These are phyloP conservation scores for Bombus ignitus DNA, from an alignment of 1,140 invertebrate genomes.

Conservation along the genomic window DNA sequence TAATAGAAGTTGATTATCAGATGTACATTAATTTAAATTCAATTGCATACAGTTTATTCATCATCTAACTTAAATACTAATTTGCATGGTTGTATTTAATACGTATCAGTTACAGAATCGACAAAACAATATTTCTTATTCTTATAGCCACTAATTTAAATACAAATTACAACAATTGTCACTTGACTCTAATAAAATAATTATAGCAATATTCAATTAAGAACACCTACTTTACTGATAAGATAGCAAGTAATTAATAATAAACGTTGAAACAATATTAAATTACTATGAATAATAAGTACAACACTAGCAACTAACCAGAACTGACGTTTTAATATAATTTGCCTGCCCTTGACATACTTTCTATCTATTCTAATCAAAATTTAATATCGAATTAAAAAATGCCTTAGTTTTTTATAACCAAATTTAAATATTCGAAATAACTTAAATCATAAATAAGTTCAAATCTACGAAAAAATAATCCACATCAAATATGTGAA, in stretches of 20 bases:
- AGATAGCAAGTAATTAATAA: neutral
- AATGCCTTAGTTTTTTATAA: neutral
- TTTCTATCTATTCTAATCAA: slow-evolving; percentile 23
- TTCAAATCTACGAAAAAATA: no score
- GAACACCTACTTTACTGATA: neutral
- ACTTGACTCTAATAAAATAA: neutral
- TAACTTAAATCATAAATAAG: no score
- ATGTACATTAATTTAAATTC: neutral
- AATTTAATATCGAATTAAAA: neutral
- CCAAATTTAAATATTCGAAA: no score
- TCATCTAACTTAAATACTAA: neutral
- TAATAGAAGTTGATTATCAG: neutral
- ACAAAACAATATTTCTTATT: neutral
- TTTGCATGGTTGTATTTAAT: neutral
- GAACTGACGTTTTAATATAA: slow-evolving; percentile 52
- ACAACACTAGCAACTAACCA: slow-evolving; percentile 30
- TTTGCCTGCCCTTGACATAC: slow-evolving; percentile 47
- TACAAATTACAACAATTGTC: neutral
- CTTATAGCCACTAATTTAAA: neutral
- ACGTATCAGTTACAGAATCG: neutral
- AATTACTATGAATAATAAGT: neutral
- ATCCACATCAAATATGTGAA: no score
- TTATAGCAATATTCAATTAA: no score
- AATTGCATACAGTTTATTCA: neutral
- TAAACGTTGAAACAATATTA: neutral